Evolutionary conservation across 2,888 invertebrate genomes (phyloP).

Genomic region (Zaprionus obscuricornis): DNA sequence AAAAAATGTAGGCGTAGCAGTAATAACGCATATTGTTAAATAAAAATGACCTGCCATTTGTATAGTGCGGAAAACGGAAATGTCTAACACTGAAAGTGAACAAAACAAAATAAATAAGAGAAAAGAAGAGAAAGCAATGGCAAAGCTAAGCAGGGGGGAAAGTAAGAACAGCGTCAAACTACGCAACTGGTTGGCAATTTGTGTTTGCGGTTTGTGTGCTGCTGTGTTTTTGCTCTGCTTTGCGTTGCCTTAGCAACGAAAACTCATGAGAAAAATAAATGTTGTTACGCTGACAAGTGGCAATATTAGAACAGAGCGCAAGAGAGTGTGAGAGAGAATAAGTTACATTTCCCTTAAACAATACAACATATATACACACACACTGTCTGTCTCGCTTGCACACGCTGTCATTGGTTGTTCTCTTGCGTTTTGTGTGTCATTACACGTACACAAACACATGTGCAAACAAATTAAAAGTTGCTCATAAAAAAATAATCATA

Average conservation of each 20-base stretch:
- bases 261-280: slow-evolving; percentile 43
- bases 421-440: too few species aligned
- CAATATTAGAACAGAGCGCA: slow-evolving; percentile 37
- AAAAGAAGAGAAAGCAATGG: not conserved
- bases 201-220: slow-evolving; percentile 17
- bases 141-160: not conserved
- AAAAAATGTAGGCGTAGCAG: slow-evolving; percentile 2
- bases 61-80: slow-evolving; percentile 52
- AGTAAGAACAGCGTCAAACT: slow-evolving; percentile 45
- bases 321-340: slow-evolving; percentile 8
- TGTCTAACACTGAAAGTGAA: slow-evolving; percentile 48
- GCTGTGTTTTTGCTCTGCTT: slow-evolving; percentile 5
- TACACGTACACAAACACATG: slow-evolving; percentile 48
- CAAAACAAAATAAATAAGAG: not conserved
- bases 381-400: too few species aligned
- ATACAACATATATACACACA: too few species aligned
- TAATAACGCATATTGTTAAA: slow-evolving; percentile 61
- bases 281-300: slow-evolving; percentile 40
- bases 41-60: slow-evolving; percentile 63
- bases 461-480: slow-evolving; percentile 80
- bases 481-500: slow-evolving; percentile 73
- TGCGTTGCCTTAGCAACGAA: too few species aligned
- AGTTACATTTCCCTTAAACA: not conserved
- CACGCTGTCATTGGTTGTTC: too few species aligned
- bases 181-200: slow-evolving; percentile 72